Evolutionary conservation across 30 jellyfish, hydroid and myxozoan genomes (phyloP), one percentile per base, ranked within the genome.

Genomic region (Turritopsis rubra): DNA sequence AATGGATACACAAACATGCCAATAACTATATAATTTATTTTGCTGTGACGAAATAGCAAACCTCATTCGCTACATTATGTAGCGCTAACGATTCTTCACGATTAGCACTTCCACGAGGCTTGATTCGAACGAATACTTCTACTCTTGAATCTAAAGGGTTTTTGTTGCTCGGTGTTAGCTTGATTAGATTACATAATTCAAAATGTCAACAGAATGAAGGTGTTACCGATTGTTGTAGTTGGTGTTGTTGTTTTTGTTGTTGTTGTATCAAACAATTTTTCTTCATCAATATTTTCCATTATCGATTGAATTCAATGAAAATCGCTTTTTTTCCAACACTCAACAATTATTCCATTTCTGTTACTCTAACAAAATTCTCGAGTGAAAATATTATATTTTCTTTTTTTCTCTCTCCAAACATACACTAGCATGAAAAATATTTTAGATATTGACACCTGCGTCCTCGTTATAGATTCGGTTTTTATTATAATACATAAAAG

Each of bases 61-160:
- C 95, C 77, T 54, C 77, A 19, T 87, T 86, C 0, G 95, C 81
- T 1, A 86, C 89, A 80, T 65, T 80, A 24, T 87, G 87, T 70
- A 87, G 83, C 70, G 95, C 76, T 21, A 81, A 13, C 8, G 79
- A 23, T 54, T 79, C 66, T 52, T 60, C 81, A 20, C 85, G 18
- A 28, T 52, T 28, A 9, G 71, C 26, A 1, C 53, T 82, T 21
- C 78, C 89, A 18, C 27, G 54, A 7, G 95, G 95, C 87, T 89
- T 87, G n/a, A 89, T 89, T 87, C 95, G 70, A 80, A 87, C 95
- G 52, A 87, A 87, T n/a, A 87, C 95, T 16, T 87, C 89, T 22
- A 87, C 95, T 52, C 95, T 87, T 52, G 95, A 54, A 23, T 74
- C 89, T 80, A 53, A 9, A 41, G 13, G 13, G 13, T 41, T 41